Evolutionary conservation across 2,888 invertebrate genomes (phyloP), one percentile per base, ranked within the genome.

Genomic region (Amaurobius ferox): DNA sequence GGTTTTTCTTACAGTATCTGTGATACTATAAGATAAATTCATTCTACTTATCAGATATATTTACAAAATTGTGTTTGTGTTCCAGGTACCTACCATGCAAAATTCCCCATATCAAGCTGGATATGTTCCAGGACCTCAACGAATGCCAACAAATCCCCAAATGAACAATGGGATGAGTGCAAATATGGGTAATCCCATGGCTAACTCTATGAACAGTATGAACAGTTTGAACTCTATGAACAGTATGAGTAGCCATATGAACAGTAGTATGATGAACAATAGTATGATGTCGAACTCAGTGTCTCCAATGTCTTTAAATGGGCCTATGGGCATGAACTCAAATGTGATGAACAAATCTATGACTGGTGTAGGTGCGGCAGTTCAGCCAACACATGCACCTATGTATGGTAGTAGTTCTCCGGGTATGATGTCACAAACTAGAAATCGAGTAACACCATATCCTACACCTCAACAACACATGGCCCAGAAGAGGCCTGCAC

Each of bases 21-120:
- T n/a, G n/a, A n/a, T n/a, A n/a, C n/a, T n/a, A n/a, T n/a, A n/a
- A n/a, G n/a, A n/a, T n/a, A n/a, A n/a, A n/a, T n/a, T n/a, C n/a
- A n/a, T n/a, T n/a, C n/a, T n/a, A n/a, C n/a, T n/a, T n/a, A n/a
- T n/a, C n/a, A n/a, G n/a, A n/a, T n/a, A n/a, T n/a, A n/a, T n/a
- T n/a, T n/a, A n/a, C n/a, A n/a, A n/a, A n/a, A n/a, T n/a, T n/a
- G n/a, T n/a, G n/a, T n/a, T n/a, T 35, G 5, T 35, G 35, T 90
- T 92, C 61, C 92, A 94, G 94, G 94, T 94, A 93, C 94, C 94
- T 92, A 93, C 91, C 88, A 94, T 94, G 93, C 94, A 94, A 89
- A 93, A 93, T 90, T 93, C 94, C 91, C 94, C 94, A 90, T 94
- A 94, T 91, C 93, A 93, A 90, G 61, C 62, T 26, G 61, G 88